Evolutionary conservation across 2,113 vertebrate species (phyloP).

Genomic region (Actenoides hombroni): DNA sequence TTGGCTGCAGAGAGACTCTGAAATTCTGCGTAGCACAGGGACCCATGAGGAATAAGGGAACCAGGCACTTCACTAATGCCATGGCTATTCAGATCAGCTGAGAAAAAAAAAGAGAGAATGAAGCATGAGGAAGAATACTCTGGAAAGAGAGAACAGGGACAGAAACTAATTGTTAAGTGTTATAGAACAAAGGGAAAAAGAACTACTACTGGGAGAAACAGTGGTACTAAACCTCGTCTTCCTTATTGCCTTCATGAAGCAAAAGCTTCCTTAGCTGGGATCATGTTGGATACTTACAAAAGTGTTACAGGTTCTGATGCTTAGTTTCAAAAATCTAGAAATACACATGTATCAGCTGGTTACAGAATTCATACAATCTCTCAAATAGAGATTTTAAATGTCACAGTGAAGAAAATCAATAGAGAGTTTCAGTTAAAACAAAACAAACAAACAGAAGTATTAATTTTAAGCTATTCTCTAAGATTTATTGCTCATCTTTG

Average conservation of each 20-base stretch:
- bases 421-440: neutral
- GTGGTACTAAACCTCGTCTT: neutral
- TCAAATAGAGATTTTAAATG: neutral
- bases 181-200: neutral
- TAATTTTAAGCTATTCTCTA: neutral
- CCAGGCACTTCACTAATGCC: neutral
- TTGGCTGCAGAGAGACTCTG: neutral
- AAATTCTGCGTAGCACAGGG: neutral
- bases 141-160: neutral
- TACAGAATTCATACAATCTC: neutral
- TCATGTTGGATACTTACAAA: neutral
- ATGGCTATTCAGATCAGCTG: neutral
- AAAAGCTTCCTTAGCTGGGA: neutral
- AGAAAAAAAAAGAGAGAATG: neutral
- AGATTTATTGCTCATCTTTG: neutral
- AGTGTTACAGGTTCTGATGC: fast-evolving
- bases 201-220: neutral
- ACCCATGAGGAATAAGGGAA: neutral
- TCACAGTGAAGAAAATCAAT: neutral
- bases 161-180: neutral
- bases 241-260: neutral
- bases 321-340: neutral
- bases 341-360: neutral
- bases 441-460: neutral
- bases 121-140: neutral